Evolutionary conservation across 2,888 invertebrate genomes (phyloP), one percentile per base, ranked within the genome.

Genomic region (Drosophila cognata): DNA sequence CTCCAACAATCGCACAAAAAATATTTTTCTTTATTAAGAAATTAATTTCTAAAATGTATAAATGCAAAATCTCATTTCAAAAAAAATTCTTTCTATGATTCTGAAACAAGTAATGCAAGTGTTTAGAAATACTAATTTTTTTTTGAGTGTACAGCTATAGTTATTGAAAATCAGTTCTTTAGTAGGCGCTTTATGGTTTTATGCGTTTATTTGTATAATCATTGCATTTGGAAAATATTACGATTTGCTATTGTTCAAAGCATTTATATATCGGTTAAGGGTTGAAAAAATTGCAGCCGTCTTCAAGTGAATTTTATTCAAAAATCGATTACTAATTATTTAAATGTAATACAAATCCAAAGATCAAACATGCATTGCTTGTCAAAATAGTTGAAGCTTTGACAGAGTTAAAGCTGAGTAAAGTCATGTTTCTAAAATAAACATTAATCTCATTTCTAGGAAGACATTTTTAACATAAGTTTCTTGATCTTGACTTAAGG

Each of bases 101-200:
- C 21, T 21, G 21, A 21, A 21, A 18, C 6, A 16, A 11, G 11
- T 33, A 33, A 33, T 11, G 33, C 33, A 33, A 10, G 11, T n/a
- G 10, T 0, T 41, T 41, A n/a, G 10, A 2, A n/a, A 5, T 11
- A 10, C 0, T 2, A 2, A 2, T 5, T 10, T 18, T 50, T 25
- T 28, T 1, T 8, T 28, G 10, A 25, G 50, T 50, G 55, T 55
- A 41, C 13, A n/a, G 5, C 16, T 46, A 36, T 43, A 46, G 28
- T 10, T 13, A 43, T 58, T 61, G 41, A 33, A 88, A 86, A 88
- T 88, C 84, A 70, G 68, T 67, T 77, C 57, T 75, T 61, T 71
- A 58, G 72, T 82, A 71, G 55, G 46, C 57, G 59, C 33, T 81
- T 84, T 81, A 78, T 76, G 62, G 67, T 28, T 84, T 78, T 87